Evolutionary conservation across 2,888 invertebrate species (phyloP).

Genomic region (Stegana nigrithorax): DNA sequence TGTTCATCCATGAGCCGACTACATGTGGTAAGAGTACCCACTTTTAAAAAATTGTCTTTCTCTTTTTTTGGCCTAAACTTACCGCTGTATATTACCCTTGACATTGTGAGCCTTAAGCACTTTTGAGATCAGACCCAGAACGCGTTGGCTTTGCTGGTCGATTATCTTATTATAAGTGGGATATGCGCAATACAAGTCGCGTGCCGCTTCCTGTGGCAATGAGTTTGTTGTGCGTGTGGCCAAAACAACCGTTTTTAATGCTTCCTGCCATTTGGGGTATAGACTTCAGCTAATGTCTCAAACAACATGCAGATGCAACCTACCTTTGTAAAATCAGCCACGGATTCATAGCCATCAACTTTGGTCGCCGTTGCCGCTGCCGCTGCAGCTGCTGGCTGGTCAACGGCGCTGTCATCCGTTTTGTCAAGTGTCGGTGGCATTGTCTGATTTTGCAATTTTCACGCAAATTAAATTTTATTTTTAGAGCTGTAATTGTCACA

Average conservation of each 20-base stretch:
- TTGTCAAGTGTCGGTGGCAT: too few relatives aligned
- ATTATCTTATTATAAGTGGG: constrained; percentile 78
- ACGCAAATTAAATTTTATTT: too few relatives aligned
- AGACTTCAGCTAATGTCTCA: too few relatives aligned
- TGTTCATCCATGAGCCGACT: constrained; percentile 74
- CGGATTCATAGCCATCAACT: constrained; percentile 31
- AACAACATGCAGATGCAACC: not conserved
- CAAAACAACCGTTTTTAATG: constrained; percentile 75
- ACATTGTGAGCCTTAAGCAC: constrained; percentile 72
- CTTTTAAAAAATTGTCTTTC: not conserved
- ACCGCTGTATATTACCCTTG: constrained; percentile 71
- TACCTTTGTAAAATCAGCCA: constrained; percentile 62
- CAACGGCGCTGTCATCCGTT: too few relatives aligned
- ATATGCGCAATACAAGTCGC: constrained; percentile 81
- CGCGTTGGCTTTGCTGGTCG: constrained; percentile 74
- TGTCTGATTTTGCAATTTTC: too few relatives aligned
- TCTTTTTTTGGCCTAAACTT: not conserved
- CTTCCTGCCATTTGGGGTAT: too few relatives aligned
- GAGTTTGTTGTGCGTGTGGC: constrained; percentile 79
- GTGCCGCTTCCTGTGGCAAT: constrained; percentile 78
- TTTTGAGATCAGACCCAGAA: constrained; percentile 73
- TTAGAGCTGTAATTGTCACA: too few relatives aligned
- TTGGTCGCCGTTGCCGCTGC: too few relatives aligned
- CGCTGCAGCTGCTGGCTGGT: too few relatives aligned
- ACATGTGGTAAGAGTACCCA: too few relatives aligned